A percentile compares a stretch with the other conserved stretches of the same genome.
phyloP scores from a whole-genome alignment of 1,140 invertebrate genomes.

The Drosophila sucinea region DNA sequence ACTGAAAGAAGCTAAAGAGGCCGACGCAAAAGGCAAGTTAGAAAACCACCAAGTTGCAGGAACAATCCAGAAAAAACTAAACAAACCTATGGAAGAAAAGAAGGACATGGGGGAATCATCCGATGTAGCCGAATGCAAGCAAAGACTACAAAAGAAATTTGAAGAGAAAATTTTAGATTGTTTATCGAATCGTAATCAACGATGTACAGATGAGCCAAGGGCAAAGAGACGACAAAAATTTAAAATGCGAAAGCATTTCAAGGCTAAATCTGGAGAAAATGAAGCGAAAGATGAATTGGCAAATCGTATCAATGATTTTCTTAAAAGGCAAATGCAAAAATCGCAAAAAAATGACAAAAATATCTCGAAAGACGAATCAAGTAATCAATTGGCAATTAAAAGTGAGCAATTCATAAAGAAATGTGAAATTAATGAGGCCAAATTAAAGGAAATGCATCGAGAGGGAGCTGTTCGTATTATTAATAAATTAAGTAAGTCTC shows the following conservation, averaged over 20 bases:
- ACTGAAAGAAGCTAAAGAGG: background rate
- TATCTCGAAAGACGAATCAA: background rate
- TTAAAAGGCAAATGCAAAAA: background rate
- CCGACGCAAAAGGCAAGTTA: background rate
- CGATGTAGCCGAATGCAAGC: background rate
- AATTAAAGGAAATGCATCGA: background rate
- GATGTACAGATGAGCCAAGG: background rate
- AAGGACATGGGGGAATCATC: background rate
- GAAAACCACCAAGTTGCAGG: background rate
- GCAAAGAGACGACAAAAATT: background rate
- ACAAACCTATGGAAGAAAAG: background rate
- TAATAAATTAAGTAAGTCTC: background rate
- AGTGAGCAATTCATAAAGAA: background rate
- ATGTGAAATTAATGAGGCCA: background rate
- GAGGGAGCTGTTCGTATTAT: background rate
- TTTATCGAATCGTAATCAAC: background rate
- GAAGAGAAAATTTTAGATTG: background rate
- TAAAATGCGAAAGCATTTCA: background rate
- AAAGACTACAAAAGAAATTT: background rate
- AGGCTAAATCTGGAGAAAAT: background rate
- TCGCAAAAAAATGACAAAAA: background rate
- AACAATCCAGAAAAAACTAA: background rate
- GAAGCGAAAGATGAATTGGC: background rate
- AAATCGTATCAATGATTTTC: background rate
- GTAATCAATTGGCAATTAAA: background rate